Conservation (phyloP, 30 jellyfish, hydroid and myxozoan genomes). For the Hydractinia echinata region DNA sequence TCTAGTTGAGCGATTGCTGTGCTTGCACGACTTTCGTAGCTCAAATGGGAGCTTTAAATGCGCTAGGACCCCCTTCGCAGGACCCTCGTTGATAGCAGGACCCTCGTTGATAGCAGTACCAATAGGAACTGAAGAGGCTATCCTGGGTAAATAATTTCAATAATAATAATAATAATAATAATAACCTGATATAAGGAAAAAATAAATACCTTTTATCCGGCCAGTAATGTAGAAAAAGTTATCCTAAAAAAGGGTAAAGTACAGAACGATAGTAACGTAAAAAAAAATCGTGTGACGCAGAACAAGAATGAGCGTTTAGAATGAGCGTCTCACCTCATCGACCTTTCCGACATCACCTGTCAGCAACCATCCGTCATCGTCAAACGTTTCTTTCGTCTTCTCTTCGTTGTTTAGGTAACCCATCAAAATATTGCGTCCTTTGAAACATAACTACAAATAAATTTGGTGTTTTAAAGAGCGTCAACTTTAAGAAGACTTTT, state of each 20-base stretch:
- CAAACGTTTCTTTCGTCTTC: slow-evolving; percentile 77
- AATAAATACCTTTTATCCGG: slow-evolving; percentile 86
- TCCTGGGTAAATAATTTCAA: too few relatives aligned
- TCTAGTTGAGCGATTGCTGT: too few relatives aligned
- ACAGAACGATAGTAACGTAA: neutral
- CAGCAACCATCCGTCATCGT: slow-evolving; percentile 87
- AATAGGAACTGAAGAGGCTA: too few relatives aligned
- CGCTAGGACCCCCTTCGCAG: too few relatives aligned
- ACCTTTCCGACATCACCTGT: slow-evolving; percentile 92
- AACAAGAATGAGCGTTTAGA: neutral
- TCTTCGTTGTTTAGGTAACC: slow-evolving; percentile 84
- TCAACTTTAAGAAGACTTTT: too few relatives aligned
- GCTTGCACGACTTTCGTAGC: too few relatives aligned
- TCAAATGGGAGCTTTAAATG: too few relatives aligned
- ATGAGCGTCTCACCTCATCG: slow-evolving; percentile 63
- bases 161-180: too few relatives aligned
- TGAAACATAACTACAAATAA: slow-evolving; percentile 72
- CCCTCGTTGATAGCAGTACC: too few relatives aligned
- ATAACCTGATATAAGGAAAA: neutral
- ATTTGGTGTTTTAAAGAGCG: too few relatives aligned
- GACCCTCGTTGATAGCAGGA: too few relatives aligned
- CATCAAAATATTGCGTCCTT: slow-evolving; percentile 85
- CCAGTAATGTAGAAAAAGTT: slow-evolving; percentile 95
- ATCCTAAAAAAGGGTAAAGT: slow-evolving; percentile 49
- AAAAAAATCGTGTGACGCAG: neutral